These are phyloP conservation scores for Agrochola circellaris DNA, from an alignment of 2,888 invertebrate genomes.

Conservation along the genomic window DNA sequence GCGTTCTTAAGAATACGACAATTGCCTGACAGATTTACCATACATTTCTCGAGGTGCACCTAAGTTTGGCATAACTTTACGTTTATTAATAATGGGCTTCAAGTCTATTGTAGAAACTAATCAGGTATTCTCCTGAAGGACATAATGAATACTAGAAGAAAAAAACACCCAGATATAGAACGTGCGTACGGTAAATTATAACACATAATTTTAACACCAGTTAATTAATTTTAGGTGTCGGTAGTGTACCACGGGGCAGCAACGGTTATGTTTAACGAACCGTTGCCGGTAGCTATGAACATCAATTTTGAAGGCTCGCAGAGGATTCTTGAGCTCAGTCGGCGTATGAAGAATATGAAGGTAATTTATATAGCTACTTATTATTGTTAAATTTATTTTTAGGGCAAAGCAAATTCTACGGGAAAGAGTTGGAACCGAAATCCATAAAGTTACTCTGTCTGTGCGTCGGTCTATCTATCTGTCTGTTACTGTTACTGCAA, in stretches of 20 bases:
- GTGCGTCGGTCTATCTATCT: no score
- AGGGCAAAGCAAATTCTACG: not conserved
- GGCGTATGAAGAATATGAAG: constrained; percentile 69
- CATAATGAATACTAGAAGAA: no score
- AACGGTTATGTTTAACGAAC: constrained; percentile 70
- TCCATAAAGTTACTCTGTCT: no score
- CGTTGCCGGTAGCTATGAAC: constrained; percentile 66
- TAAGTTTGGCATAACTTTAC: no score
- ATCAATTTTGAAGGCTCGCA: constrained; percentile 73
- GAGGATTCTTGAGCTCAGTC: constrained; percentile 68
- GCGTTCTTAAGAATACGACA: no score
- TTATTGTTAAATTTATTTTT: no score
- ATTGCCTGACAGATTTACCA: no score
- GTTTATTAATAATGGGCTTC: no score
- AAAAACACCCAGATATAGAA: not conserved
- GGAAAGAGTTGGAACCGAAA: not conserved
- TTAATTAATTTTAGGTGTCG: constrained; percentile 81
- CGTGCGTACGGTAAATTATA: not conserved
- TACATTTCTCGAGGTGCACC: no score
- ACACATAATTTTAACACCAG: not conserved
- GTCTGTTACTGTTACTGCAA: no score
- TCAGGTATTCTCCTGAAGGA: no score
- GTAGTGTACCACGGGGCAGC: constrained; percentile 77
- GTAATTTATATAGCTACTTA: constrained; percentile 53
- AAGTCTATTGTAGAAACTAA: no score